phyloP scores from a whole-genome alignment of 2,797 vertebrate species.

The Ctenochaetus hawaiiensis region DNA sequence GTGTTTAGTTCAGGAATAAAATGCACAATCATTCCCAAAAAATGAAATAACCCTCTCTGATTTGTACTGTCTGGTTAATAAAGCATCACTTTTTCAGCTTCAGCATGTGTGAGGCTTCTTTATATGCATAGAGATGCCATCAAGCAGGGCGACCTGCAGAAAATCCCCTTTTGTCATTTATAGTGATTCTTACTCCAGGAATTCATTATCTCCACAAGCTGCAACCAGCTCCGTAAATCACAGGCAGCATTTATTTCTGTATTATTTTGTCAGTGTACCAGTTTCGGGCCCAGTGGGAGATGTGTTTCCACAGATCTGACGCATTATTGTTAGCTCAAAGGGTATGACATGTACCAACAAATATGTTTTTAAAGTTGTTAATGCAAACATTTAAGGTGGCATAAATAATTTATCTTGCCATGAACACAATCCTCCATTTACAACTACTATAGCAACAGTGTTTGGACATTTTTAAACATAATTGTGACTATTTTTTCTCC shows the following conservation, averaged over 20 bases:
- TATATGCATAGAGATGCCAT: slow-evolving; percentile 55
- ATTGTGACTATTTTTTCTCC: background rate
- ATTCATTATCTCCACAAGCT: slow-evolving; percentile 24
- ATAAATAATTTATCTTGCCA: background rate
- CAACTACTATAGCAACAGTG: background rate
- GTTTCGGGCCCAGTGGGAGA: slow-evolving; percentile 49
- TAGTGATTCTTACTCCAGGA: slow-evolving; percentile 48
- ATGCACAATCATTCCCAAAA: slow-evolving; percentile 8
- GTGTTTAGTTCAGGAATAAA: slow-evolving; percentile 6
- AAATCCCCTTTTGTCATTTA: slow-evolving; percentile 55
- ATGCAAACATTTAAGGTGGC: slow-evolving; percentile 21
- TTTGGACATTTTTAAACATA: background rate
- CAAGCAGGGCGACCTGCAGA: slow-evolving; percentile 29
- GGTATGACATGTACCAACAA: slow-evolving; percentile 29
- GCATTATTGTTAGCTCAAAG: slow-evolving; percentile 62
- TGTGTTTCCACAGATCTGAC: slow-evolving; percentile 45
- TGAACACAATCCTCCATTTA: background rate
- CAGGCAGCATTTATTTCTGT: slow-evolving; percentile 62
- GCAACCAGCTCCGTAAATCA: slow-evolving; percentile 55
- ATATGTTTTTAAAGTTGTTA: slow-evolving; percentile 6
- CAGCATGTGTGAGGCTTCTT: slow-evolving; percentile 48
- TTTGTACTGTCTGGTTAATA: slow-evolving; percentile 43
- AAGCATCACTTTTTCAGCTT: slow-evolving; percentile 34
- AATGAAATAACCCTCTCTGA: slow-evolving; percentile 37
- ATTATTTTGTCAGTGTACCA: slow-evolving; percentile 48